phyloP scores from a whole-genome alignment of 2,797 vertebrate species.

The Rachycentron canadum region DNA sequence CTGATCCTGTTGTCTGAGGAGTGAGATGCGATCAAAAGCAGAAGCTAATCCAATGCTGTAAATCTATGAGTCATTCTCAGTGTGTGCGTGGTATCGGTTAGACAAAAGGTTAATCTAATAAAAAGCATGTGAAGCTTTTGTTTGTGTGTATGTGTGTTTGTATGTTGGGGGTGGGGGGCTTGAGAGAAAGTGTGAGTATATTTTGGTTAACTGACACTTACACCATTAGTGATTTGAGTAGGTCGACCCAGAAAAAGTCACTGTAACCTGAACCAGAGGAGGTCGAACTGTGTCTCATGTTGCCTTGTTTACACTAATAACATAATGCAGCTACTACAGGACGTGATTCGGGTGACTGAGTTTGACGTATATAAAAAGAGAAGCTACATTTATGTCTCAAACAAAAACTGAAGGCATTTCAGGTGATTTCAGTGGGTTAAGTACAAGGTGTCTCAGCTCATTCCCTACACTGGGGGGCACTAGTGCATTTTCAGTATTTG shows the following conservation, averaged over 20 bases:
- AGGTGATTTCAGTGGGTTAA: neutral
- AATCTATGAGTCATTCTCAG: conserved; percentile 57
- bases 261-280: conserved; percentile 21
- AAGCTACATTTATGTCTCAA: no score
- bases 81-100: conserved; percentile 14
- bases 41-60: conserved; percentile 63
- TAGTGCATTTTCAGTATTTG: conserved; percentile 50
- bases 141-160: conserved; percentile 23
- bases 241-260: conserved; percentile 19
- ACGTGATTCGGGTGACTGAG: neutral
- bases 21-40: conserved; percentile 59
- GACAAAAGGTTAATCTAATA: conserved; percentile 70
- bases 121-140: conserved; percentile 5
- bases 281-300: conserved; percentile 1
- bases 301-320: conserved; percentile 14
- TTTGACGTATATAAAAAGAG: no score
- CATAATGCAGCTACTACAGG: neutral
- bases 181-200: neutral
- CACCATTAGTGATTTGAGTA: conserved; percentile 16
- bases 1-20: conserved; percentile 55
- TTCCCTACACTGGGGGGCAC: conserved; percentile 77
- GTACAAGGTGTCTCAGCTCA: neutral
- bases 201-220: conserved; percentile 29
- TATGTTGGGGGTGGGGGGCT: neutral
- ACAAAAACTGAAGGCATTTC: neutral